Evolutionary conservation across 1,140 invertebrate genomes (phyloP).

Genomic region (Drosophila ambigua): DNA sequence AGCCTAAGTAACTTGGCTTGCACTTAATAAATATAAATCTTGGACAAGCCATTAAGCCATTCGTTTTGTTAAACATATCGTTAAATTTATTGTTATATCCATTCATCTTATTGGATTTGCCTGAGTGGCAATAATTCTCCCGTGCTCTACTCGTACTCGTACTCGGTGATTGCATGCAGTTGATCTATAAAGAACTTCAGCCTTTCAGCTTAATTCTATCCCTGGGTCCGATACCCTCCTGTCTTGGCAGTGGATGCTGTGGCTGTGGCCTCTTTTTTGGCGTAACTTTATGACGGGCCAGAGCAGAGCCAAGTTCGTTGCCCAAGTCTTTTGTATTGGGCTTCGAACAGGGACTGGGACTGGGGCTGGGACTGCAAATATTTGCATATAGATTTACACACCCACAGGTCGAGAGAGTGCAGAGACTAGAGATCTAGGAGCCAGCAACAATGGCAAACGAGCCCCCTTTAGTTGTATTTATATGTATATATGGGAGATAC

Average conservation of each 20-base stretch:
- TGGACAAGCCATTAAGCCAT: constrained; percentile 8
- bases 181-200: constrained; percentile 46
- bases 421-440: constrained; percentile 2
- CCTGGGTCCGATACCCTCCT: constrained; percentile 5
- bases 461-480: constrained; percentile 44
- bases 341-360: constrained; percentile 20
- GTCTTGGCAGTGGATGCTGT: neutral
- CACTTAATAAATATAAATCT: constrained; percentile 25
- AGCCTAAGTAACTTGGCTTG: neutral
- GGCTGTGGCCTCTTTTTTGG: constrained; percentile 10
- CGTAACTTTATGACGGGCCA: constrained; percentile 59
- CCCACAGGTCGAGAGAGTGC: constrained; percentile 42
- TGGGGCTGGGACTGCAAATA: constrained; percentile 66
- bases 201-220: constrained; percentile 31
- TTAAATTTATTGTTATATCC: constrained; percentile 35
- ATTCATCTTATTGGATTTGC: constrained; percentile 38
- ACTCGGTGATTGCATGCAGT: constrained; percentile 50
- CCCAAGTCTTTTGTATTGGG: constrained; percentile 71
- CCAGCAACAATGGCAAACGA: constrained; percentile 58
- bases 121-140: constrained; percentile 29
- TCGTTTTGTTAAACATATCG: constrained; percentile 27
- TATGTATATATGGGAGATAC: constrained; percentile 54
- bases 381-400: constrained; percentile 76
- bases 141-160: too few relatives aligned
- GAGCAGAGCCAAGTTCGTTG: constrained; percentile 66